Percentiles rank a stretch among this genome's conserved stretches.
Conservation (phyloP, 2,888 invertebrate genomes). For the Lomographa bimaculata region DNA sequence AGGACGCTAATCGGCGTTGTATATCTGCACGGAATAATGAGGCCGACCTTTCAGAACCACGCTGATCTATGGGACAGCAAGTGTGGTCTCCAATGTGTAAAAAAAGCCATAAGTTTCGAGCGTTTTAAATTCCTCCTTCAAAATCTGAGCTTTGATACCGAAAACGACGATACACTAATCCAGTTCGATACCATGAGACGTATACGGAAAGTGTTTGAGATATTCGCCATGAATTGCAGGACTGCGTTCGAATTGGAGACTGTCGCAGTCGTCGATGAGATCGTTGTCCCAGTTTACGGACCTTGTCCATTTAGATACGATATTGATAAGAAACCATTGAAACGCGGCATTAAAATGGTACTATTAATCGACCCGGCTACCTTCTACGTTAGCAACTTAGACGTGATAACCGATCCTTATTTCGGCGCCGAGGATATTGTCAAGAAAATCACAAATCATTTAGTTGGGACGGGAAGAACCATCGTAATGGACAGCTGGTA, state of each 20-base stretch:
- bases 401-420: conserved; percentile 68
- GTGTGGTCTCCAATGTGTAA: conserved; percentile 58
- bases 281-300: conserved; percentile 67
- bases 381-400: conserved; percentile 71
- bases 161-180: conserved; percentile 49
- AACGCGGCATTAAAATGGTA: conserved; percentile 68
- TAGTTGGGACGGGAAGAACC: conserved; percentile 58
- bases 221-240: conserved; percentile 73
- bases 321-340: conserved; percentile 62
- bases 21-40: conserved; percentile 71
- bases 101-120: conserved; percentile 60
- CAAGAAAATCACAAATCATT: conserved; percentile 63
- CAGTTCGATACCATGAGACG: conserved; percentile 66
- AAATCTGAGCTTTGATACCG: conserved; percentile 63
- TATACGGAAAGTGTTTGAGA: conserved; percentile 71
- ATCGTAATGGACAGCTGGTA: conserved; percentile 71
- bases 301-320: conserved; percentile 72
- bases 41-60: conserved; percentile 64
- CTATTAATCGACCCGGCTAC: conserved; percentile 65
- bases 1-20: conserved; percentile 70
- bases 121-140: conserved; percentile 66
- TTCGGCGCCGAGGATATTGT: conserved; percentile 59
- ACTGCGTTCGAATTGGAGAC: conserved; percentile 58
- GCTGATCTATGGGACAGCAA: conserved; percentile 68
- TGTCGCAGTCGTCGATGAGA: conserved; percentile 68